Conservation (phyloP, 2,888 invertebrate genomes). For the Nymphalis urticae region DNA sequence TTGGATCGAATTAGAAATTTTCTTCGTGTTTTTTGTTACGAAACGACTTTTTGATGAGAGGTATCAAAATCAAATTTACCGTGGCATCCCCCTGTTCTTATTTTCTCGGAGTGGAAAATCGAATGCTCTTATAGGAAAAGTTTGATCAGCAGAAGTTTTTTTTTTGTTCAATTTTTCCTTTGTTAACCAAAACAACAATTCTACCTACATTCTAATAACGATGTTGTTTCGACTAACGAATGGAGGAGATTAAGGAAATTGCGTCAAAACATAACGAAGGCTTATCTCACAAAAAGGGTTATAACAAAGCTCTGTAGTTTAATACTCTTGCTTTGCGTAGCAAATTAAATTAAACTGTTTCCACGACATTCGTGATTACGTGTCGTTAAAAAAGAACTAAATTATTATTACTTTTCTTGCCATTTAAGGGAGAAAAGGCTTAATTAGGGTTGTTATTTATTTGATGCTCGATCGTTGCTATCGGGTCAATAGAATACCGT, state of each 20-base stretch:
- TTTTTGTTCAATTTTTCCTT: constrained; percentile 17
- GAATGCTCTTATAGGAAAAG: constrained; percentile 37
- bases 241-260: constrained; percentile 49
- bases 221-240: constrained; percentile 44
- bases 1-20: constrained; percentile 75
- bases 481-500: no score
- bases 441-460: constrained; percentile 16
- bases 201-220: constrained; percentile 38
- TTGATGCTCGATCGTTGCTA: constrained; percentile 8
- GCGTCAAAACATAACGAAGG: constrained; percentile 52
- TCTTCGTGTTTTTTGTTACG: constrained; percentile 69
- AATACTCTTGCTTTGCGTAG: constrained; percentile 49
- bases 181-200: constrained; percentile 12
- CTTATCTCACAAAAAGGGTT: constrained; percentile 50
- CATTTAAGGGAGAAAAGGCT: constrained; percentile 21
- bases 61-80: constrained; percentile 72
- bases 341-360: constrained; percentile 43
- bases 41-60: constrained; percentile 76
- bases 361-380: constrained; percentile 39
- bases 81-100: constrained; percentile 34
- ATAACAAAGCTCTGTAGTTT: constrained; percentile 55
- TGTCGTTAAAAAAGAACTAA: constrained; percentile 33
- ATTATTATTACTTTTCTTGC: constrained; percentile 17
- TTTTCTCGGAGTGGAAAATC: constrained; percentile 35
- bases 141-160: constrained; percentile 33